A percentile compares a stretch with the other conserved stretches of the same genome.
phyloP scores from a whole-genome alignment of 2,113 vertebrate genomes.

The Eira barbara region DNA sequence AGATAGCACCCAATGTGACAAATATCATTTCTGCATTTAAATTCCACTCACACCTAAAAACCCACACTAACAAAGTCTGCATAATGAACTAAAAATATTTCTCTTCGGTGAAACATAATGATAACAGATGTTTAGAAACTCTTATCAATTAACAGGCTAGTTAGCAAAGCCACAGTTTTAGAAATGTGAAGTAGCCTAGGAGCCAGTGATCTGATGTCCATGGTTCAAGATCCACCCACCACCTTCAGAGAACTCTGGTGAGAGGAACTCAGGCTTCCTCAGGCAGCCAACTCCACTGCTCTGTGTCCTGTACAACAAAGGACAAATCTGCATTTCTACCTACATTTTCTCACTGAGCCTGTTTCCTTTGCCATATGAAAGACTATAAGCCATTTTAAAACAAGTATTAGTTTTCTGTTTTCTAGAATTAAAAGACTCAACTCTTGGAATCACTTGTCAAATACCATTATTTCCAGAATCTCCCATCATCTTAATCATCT shows the following conservation, averaged over 20 bases:
- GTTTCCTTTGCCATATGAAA: background rate
- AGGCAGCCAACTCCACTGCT: background rate
- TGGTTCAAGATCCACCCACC: background rate
- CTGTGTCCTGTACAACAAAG: background rate
- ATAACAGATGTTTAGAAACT: background rate
- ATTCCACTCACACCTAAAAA: background rate
- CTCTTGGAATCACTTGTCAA: constrained; percentile 27
- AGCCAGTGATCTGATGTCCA: background rate
- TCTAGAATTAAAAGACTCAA: background rate
- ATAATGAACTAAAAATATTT: background rate
- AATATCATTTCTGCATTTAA: constrained; percentile 10
- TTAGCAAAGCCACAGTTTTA: background rate
- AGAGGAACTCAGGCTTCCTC: background rate
- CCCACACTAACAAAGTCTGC: background rate
- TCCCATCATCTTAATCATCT: background rate
- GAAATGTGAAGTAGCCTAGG: background rate
- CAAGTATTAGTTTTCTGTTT: background rate
- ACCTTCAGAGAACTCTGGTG: background rate
- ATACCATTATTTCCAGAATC: constrained; percentile 12
- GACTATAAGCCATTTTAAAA: background rate
- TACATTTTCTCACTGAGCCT: background rate
- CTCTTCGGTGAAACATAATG: background rate
- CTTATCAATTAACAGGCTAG: background rate
- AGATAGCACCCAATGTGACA: background rate
- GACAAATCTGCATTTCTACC: background rate